Conservation (phyloP, 30 jellyfish, hydroid and myxozoan species). For the Mastigias papua region DNA sequence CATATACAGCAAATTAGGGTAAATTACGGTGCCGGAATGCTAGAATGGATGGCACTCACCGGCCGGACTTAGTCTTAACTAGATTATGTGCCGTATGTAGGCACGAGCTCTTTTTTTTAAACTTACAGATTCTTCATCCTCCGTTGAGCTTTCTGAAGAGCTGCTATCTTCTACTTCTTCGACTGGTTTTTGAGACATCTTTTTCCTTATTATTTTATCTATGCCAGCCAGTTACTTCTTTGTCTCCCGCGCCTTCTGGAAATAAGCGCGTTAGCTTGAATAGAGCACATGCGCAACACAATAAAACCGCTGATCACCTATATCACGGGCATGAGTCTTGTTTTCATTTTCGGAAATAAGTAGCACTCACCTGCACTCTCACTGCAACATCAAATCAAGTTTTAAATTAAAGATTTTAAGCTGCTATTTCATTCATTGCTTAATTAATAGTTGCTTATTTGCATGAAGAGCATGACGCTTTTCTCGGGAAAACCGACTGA, state of each 20-base stretch:
- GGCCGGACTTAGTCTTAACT: too few relatives aligned
- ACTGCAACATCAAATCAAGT: too few relatives aligned
- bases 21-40: not conserved
- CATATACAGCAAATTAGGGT: too few relatives aligned
- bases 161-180: conserved; percentile 54
- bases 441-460: too few relatives aligned
- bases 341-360: too few relatives aligned
- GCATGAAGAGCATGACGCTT: too few relatives aligned
- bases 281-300: conserved; percentile 58
- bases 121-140: conserved; percentile 64
- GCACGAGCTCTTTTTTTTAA: not conserved
- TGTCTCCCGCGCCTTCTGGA: conserved; percentile 40
- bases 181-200: conserved; percentile 57
- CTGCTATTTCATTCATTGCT: too few relatives aligned
- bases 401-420: too few relatives aligned
- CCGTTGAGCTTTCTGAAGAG: conserved; percentile 70
- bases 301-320: conserved; percentile 33
- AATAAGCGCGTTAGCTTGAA: conserved; percentile 5
- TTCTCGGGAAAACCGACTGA: too few relatives aligned
- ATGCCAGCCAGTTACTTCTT: too few relatives aligned
- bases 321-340: conserved; percentile 9
- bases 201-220: not conserved
- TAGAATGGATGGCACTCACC: too few relatives aligned
- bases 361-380: too few relatives aligned
- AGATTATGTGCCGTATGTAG: not conserved